Percentiles rank a stretch among this genome's conserved stretches.
phyloP scores from a whole-genome alignment of 2,888 invertebrate species.

The Criorhina ranunculi region DNA sequence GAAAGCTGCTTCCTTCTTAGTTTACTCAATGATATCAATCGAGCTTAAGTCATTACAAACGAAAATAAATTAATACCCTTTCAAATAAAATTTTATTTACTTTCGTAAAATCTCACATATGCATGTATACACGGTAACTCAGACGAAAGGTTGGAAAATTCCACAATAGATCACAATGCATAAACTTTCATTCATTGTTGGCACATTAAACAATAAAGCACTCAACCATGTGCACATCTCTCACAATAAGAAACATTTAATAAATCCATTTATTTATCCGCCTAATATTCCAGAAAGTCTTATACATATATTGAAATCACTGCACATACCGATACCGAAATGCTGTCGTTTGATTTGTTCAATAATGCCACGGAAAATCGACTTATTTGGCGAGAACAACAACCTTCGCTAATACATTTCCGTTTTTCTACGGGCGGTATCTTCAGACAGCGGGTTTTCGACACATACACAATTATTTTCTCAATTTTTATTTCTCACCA shows the following conservation, averaged over 20 bases:
- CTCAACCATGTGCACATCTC: neutral
- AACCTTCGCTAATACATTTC: constrained; percentile 49
- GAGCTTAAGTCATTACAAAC: constrained; percentile 57
- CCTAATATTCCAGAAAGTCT: constrained; percentile 10
- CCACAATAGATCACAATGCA: constrained; percentile 8
- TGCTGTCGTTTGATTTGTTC: neutral
- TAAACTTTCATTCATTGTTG: constrained; percentile 8
- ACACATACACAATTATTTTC: constrained; percentile 36
- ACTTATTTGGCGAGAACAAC: constrained; percentile 29
- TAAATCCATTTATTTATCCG: too few species aligned
- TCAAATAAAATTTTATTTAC: constrained; percentile 17
- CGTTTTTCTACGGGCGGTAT: constrained; percentile 32
- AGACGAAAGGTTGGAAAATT: neutral
- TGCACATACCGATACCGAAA: neutral
- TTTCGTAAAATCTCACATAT: constrained; percentile 9
- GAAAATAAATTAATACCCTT: constrained; percentile 59
- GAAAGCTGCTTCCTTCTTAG: constrained; percentile 63
- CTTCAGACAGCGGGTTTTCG: constrained; percentile 13
- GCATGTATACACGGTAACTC: neutral
- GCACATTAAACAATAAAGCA: constrained; percentile 9
- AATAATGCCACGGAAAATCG: constrained; percentile 9
- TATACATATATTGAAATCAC: constrained; percentile 6
- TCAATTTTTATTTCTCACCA: constrained; percentile 3
- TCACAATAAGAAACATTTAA: neutral
- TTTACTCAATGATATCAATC: constrained; percentile 58